Conservation (phyloP, 2,888 invertebrate genomes). For the Agrochola litura region DNA sequence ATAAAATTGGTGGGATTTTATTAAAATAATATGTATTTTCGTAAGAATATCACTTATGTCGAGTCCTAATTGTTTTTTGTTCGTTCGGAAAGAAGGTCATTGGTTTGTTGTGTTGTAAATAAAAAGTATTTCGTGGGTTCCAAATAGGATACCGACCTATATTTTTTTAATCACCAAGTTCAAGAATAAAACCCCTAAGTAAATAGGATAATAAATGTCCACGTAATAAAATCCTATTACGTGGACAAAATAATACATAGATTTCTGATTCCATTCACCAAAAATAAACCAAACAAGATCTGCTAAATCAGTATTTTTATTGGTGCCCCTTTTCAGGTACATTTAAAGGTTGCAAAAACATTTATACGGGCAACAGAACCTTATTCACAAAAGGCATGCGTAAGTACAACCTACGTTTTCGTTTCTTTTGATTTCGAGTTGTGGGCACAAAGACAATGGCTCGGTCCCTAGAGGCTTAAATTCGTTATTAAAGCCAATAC, state of each 20-base stretch:
- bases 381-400: conserved; percentile 58
- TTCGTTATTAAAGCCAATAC: conserved; percentile 63
- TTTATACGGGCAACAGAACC: conserved; percentile 50
- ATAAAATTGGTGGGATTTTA: too few relatives aligned
- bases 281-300: conserved; percentile 9
- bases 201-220: too few relatives aligned
- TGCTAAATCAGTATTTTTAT: conserved; percentile 43
- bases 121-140: too few relatives aligned
- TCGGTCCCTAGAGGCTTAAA: conserved; percentile 57
- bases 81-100: too few relatives aligned
- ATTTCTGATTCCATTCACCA: conserved; percentile 17
- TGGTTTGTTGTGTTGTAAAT: too few relatives aligned
- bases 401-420: conserved; percentile 39
- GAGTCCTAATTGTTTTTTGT: too few relatives aligned
- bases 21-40: too few relatives aligned
- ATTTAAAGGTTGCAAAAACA: conserved; percentile 57
- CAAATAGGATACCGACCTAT: too few relatives aligned
- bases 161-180: neutral
- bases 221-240: too few relatives aligned
- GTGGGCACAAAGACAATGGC: conserved; percentile 63
- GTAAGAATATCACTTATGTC: too few relatives aligned
- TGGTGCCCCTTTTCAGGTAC: conserved; percentile 36
- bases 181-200: neutral
- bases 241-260: conserved; percentile 5
- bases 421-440: conserved; percentile 60